Evolutionary conservation across 2,888 invertebrate genomes (phyloP).

Genomic region (Epinotia bilunana): DNA sequence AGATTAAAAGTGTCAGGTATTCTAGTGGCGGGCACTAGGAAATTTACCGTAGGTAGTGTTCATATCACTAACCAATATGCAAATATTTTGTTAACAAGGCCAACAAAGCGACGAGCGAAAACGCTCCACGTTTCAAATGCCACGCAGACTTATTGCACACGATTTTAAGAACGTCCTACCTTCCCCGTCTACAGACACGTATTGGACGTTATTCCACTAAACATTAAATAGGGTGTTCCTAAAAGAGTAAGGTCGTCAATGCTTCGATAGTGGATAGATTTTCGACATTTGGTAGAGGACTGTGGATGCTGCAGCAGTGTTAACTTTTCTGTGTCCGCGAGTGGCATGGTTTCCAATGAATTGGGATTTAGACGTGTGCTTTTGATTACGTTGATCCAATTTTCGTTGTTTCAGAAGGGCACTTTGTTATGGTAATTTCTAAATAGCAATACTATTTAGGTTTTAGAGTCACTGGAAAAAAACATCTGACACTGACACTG

Average conservation of each 20-base stretch:
- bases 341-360: background rate
- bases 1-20: too few relatives aligned
- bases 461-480: too few relatives aligned
- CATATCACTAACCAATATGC: background rate
- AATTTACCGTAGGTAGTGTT: background rate
- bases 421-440: background rate
- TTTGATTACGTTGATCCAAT: background rate
- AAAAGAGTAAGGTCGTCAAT: background rate
- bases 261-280: background rate
- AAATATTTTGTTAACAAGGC: slow-evolving; percentile 9
- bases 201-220: background rate
- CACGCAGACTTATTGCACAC: background rate
- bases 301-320: background rate
- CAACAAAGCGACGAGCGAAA: background rate
- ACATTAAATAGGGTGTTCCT: background rate
- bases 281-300: background rate
- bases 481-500: too few relatives aligned
- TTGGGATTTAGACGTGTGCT: background rate
- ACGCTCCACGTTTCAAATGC: background rate
- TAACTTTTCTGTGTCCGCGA: background rate
- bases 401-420: background rate
- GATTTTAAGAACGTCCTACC: background rate
- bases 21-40: too few relatives aligned
- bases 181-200: background rate
- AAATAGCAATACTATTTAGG: background rate